Base-by-base conservation (phyloP, 2,797 vertebrate species). In the Micromesistius poutassou region DNA sequence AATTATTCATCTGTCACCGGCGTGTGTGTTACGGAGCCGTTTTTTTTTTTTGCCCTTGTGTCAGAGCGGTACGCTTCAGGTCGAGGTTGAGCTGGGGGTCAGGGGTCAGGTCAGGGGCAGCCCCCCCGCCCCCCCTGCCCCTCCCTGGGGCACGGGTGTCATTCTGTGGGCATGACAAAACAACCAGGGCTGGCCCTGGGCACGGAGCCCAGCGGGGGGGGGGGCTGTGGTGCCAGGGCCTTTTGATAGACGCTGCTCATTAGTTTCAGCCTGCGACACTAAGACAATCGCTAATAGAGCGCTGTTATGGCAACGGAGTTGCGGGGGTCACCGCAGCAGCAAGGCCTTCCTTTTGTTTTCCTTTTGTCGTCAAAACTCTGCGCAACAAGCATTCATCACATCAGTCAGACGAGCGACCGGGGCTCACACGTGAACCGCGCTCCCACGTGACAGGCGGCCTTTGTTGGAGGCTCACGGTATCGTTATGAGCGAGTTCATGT, bases 221-320 rank as follows among this genome's bases (percentile, higher is more conserved):
- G 70, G 73, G 86, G 85, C 91, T 80, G 83, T 88, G 86, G 90
- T 88, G 91, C 88, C 90, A 90, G 84, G 78, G 82, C 83, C 25
- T 28, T 84, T 83, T 90, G 91, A 91, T 89, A 88, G 89, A 93
- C 86, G 88, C 83, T 87, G 89, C 83, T 91, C 87, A 92, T 93
- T 90, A 91, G 88, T 90, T 90, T 88, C 85, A 87, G 73, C 87
- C 83, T 76, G 84, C 83, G 90, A 91, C 91, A 86, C 79, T 84
- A 76, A 87, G 86, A 90, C 88, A 91, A 89, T 89, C 89, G 89
- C 85, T 88, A 92, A 89, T 82, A 85, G 87, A 86, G 82, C 83
- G 80, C 85, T 76, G 82, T 82, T 76, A 86, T 85, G 75, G 85
- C 86, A 90, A 90, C 83, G 76, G 76, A 81, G 82, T 73, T 83